These are phyloP conservation scores for Huso huso DNA, from an alignment of 2,797 vertebrate species.

Conservation along the genomic window DNA sequence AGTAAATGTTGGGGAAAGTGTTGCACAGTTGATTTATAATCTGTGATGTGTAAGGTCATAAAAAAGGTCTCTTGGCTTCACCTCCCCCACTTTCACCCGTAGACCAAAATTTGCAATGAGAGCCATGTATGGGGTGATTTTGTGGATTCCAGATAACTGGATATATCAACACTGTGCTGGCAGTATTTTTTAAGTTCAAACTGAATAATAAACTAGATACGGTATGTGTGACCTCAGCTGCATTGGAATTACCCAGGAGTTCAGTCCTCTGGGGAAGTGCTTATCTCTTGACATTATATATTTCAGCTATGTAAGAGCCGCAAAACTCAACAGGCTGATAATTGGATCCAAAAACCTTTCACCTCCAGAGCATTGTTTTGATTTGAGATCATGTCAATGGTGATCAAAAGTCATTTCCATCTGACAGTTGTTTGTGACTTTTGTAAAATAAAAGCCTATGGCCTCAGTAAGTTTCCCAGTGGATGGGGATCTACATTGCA, in stretches of 20 bases:
- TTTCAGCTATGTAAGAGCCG: neutral
- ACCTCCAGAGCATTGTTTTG: neutral
- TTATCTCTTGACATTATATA: neutral
- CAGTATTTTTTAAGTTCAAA: neutral
- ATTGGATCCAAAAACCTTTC: neutral
- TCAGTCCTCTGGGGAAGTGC: slow-evolving; percentile 2
- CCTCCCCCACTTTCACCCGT: no score
- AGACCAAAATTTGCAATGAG: no score
- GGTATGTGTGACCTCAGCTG: slow-evolving; percentile 1
- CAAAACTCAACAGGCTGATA: neutral
- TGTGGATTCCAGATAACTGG: neutral
- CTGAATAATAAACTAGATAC: neutral
- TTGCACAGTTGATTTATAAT: no score
- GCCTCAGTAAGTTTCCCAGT: neutral
- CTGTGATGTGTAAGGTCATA: no score
- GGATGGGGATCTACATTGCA: neutral
- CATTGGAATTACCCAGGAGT: neutral
- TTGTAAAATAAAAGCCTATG: neutral
- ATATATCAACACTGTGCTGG: neutral
- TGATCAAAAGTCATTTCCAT: neutral
- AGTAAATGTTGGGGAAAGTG: no score
- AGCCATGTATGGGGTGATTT: neutral
- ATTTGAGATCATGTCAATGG: neutral
- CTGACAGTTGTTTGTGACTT: no score
- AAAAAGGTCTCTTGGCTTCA: no score